phyloP scores from a whole-genome alignment of 2,888 invertebrate genomes.

The Seira musarum region DNA sequence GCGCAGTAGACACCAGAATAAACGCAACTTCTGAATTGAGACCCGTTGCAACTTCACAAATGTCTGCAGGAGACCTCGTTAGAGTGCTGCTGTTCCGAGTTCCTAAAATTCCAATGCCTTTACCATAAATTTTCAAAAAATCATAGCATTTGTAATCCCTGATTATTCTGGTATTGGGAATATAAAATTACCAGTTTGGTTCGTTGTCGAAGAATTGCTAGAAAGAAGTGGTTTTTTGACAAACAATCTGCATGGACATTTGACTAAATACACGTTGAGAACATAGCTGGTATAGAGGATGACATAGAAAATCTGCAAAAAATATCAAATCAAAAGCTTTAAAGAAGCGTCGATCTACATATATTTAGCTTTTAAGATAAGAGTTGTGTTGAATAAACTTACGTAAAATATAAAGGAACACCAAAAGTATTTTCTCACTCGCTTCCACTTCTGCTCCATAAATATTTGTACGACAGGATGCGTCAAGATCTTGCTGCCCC shows the following conservation, averaged over 20 bases:
- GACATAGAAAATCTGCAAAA: slow-evolving; percentile 64
- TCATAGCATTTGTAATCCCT: too few relatives aligned
- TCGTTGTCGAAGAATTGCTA: not conserved
- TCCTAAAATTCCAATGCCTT: too few relatives aligned
- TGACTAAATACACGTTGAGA: slow-evolving; percentile 62
- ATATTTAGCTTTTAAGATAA: not conserved
- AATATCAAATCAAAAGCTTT: not conserved
- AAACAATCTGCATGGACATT: slow-evolving; percentile 61
- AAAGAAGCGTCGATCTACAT: not conserved
- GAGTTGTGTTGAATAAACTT: slow-evolving; percentile 36
- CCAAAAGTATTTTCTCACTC: slow-evolving; percentile 63
- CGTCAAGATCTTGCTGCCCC: slow-evolving; percentile 55
- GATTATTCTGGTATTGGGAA: too few relatives aligned
- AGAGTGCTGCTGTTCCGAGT: too few relatives aligned
- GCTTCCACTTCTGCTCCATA: slow-evolving; percentile 66
- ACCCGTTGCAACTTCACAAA: slow-evolving; percentile 54
- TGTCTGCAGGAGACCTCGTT: not conserved
- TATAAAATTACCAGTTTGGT: not conserved
- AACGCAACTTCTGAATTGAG: slow-evolving; percentile 49
- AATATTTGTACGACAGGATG: slow-evolving; percentile 65
- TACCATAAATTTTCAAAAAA: too few relatives aligned
- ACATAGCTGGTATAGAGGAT: slow-evolving; percentile 65
- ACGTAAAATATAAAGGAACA: slow-evolving; percentile 62
- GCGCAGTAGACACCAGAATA: slow-evolving; percentile 53
- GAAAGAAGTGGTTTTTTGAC: slow-evolving; percentile 18